These are phyloP conservation scores for Apeltes quadracus DNA, from an alignment of 2,113 vertebrate species.

Conservation along the genomic window DNA sequence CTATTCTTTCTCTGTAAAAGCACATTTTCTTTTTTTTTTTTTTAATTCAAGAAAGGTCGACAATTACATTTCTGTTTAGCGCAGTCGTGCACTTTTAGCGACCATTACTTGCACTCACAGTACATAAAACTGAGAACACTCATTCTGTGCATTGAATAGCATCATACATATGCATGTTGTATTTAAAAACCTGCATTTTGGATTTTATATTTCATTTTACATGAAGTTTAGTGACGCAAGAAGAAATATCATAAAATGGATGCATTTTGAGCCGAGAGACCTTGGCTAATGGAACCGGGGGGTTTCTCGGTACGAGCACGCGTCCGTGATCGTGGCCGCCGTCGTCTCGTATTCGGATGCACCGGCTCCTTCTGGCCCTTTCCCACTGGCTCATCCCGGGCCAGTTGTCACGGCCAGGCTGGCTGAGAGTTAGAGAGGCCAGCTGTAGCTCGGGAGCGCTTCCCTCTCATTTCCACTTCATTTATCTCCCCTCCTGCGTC, in stretches of 20 bases:
- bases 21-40: constrained; percentile 39
- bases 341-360: not conserved
- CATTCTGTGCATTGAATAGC: not conserved
- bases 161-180: not conserved
- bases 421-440: constrained; percentile 56
- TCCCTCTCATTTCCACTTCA: constrained; percentile 74
- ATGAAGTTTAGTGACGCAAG: too few relatives aligned
- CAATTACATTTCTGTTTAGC: constrained; percentile 37
- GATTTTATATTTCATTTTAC: not conserved
- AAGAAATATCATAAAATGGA: not conserved
- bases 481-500: constrained; percentile 43
- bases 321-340: not conserved
- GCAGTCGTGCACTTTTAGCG: not conserved
- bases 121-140: not conserved
- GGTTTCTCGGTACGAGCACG: too few relatives aligned
- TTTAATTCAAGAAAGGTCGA: constrained; percentile 30
- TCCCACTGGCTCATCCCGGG: not conserved
- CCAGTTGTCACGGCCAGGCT: constrained; percentile 59
- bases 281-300: not conserved
- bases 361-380: constrained; percentile 24
- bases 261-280: not conserved
- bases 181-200: not conserved
- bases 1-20: constrained; percentile 40
- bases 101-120: not conserved
- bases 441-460: constrained; percentile 67